Conservation (phyloP, 2,113 vertebrate species). For the Columba livia region DNA sequence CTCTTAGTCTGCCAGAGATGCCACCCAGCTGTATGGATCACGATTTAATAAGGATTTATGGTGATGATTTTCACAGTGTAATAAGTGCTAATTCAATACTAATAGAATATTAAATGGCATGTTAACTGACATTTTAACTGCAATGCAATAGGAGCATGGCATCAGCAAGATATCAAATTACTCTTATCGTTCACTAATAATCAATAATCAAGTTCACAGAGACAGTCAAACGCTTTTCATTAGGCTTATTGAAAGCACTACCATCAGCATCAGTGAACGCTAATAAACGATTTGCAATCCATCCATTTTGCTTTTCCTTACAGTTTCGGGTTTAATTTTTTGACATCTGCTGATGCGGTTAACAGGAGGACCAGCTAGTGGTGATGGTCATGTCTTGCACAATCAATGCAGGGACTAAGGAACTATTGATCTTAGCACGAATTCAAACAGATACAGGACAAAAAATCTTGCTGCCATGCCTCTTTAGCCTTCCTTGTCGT, state of each 20-base stretch:
- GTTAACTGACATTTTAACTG: slow-evolving; percentile 55
- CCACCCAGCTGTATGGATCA: slow-evolving; percentile 58
- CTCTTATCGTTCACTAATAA: slow-evolving; percentile 56
- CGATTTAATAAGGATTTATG: slow-evolving; percentile 55
- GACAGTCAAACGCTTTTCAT: slow-evolving; percentile 29
- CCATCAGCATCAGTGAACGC: background rate
- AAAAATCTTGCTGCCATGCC: background rate
- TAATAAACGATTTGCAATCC: background rate
- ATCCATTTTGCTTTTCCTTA: background rate
- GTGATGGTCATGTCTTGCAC: background rate
- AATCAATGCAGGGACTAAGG: background rate
- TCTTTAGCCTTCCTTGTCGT: background rate
- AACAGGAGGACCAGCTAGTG: background rate
- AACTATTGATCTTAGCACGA: background rate
- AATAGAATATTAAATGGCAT: slow-evolving; percentile 64
- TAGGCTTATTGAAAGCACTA: slow-evolving; percentile 42
- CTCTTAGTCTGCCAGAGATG: slow-evolving; percentile 1
- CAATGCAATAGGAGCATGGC: slow-evolving; percentile 33
- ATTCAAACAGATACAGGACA: background rate
- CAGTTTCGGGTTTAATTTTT: background rate
- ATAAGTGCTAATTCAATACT: slow-evolving; percentile 61
- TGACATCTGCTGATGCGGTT: background rate
- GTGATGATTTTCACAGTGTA: slow-evolving; percentile 64
- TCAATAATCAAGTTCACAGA: slow-evolving; percentile 57
- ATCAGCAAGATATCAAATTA: slow-evolving; percentile 31